Evolutionary conservation across 2,888 invertebrate species (phyloP), one percentile per base, ranked within the genome.

Genomic region (Tetheella fluctuosa): DNA sequence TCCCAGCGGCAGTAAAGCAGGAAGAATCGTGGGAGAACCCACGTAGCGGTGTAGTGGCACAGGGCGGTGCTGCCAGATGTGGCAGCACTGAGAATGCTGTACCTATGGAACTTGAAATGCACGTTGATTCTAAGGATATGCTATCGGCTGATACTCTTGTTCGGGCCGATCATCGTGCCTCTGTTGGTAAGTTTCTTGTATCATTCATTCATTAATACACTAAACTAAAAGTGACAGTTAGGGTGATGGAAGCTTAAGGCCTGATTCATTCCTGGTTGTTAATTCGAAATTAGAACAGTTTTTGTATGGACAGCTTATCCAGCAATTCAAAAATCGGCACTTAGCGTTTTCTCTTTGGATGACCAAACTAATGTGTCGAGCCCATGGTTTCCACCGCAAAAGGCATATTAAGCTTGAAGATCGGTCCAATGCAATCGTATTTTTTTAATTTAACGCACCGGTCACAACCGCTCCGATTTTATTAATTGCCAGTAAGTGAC

Each of bases 61-160:
- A 79, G 34, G 85, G 83, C 0, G 85, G 83, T 7, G 66, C 79
- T 0, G 68, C 79, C 20, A 73, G 77, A 1, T 83, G 87, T 59
- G 66, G 72, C 4, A 66, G 70, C 13, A 62, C 68, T 0, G 63
- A 63, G 0, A 85, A 81, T 15, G 78, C 81, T 17, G 71, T 90
- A 37, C 81, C 88, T 0, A 73, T 93, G 0, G 90, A 91, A 65
- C 69, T 93, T 13, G 92, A 93, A 64, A 76, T 93, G 84, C 74
- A 89, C 25, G 93, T 93, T 0, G 91, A 89, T 1, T 84, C 91
- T 1, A 93, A 91, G 68, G 91, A 94, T 20, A 89, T 94, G 42
- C 81, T 94, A 55, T 90, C 94, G 0, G 94, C 96, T 0, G 96
- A 96, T 77, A 95, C 95, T 28, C 88, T 96, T 28, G 92, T 96